A percentile compares a stretch with the other conserved stretches of the same genome.
These are phyloP conservation scores for Carcinoscorpius rotundicauda DNA, from an alignment of 1,140 invertebrate genomes.

Conservation along the genomic window DNA sequence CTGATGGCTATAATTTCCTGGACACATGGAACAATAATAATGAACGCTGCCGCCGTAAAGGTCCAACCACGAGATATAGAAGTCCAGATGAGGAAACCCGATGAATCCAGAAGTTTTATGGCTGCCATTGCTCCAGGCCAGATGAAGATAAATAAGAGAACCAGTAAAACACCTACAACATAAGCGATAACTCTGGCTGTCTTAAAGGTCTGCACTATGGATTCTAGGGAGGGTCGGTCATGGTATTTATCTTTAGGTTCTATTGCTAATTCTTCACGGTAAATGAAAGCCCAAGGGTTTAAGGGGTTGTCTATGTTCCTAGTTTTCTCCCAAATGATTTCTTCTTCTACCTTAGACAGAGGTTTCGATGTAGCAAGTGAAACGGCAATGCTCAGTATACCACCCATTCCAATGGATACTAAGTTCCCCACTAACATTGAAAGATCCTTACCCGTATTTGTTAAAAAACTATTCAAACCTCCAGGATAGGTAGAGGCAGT, in stretches of 20 bases:
- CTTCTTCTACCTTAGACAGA: conserved; percentile 19
- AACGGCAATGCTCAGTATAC: conserved; percentile 29
- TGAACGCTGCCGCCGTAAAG: not conserved
- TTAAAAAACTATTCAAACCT: conserved; percentile 30
- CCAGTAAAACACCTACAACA: conserved; percentile 9
- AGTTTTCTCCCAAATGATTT: conserved; percentile 35
- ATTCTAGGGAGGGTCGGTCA: conserved; percentile 2
- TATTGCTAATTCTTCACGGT: conserved; percentile 22
- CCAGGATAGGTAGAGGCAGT: conserved; percentile 29
- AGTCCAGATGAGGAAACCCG: not conserved
- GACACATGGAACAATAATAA: not conserved
- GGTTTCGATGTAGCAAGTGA: conserved; percentile 26
- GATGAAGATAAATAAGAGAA: conserved; percentile 14
- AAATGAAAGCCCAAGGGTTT: conserved; percentile 35
- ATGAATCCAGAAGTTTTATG: not conserved
- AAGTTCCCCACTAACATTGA: conserved; percentile 36
- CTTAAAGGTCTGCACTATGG: conserved; percentile 10
- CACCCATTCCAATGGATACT: conserved; percentile 31
- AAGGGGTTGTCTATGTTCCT: conserved; percentile 38
- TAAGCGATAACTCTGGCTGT: conserved; percentile 15
- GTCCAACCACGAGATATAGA: not conserved
- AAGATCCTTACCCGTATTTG: conserved; percentile 32
- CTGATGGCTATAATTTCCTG: conserved; percentile 1
- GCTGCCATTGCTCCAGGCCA: conserved; percentile 16
- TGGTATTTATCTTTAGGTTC: not conserved